A percentile compares a stretch with the other conserved stretches of the same genome.
Conservation (phyloP, 2,888 invertebrate species). For the Pammene fasciana region DNA sequence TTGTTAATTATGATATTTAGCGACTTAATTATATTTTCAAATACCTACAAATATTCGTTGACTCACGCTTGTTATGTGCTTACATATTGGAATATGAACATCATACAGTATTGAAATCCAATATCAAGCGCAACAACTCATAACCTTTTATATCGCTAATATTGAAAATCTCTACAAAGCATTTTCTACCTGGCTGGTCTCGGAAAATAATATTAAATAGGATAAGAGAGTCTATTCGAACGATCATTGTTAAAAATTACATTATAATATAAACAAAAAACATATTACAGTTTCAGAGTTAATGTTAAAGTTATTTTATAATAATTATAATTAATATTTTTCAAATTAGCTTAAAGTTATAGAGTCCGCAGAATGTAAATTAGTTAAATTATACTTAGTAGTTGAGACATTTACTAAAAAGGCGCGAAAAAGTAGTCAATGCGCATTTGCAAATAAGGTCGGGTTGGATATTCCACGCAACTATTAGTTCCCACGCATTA, state of each 20-base stretch:
- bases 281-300: no score
- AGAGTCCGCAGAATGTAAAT: no score
- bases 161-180: slow-evolving; percentile 1
- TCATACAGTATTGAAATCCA: not conserved
- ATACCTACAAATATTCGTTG: no score
- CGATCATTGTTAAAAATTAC: no score
- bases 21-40: no score
- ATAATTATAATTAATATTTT: no score
- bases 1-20: no score
- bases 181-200: not conserved
- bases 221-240: not conserved
- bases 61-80: not conserved
- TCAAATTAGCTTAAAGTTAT: no score
- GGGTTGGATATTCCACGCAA: slow-evolving; percentile 14
- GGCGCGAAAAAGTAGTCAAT: slow-evolving; percentile 10
- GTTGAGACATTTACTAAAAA: slow-evolving; percentile 3
- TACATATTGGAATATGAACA: not conserved
- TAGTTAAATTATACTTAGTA: not conserved
- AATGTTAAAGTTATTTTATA: no score
- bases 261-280: no score
- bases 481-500: slow-evolving; percentile 36
- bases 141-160: not conserved
- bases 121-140: not conserved
- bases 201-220: not conserved
- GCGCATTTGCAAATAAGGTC: slow-evolving; percentile 29